phyloP scores from a whole-genome alignment of 53 echinoderm and acorn worm genomes.

The Holothuria scabra region DNA sequence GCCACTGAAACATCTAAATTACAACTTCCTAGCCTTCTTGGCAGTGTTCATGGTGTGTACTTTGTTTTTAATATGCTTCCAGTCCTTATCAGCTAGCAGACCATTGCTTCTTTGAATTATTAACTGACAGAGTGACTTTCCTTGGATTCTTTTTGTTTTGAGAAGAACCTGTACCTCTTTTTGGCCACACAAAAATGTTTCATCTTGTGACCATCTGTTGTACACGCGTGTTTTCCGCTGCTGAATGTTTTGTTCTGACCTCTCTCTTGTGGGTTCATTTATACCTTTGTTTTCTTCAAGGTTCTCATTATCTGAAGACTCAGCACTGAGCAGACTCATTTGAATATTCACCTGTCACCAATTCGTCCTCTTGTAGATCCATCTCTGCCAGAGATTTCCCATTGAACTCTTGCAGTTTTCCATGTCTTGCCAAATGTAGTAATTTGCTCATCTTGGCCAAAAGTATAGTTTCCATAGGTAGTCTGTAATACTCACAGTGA shows the following conservation, averaged over 20 bases:
- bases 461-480: slow-evolving; percentile 48
- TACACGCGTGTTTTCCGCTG: neutral
- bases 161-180: neutral
- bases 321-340: neutral
- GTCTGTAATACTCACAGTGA: slow-evolving; percentile 57
- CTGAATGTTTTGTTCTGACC: neutral
- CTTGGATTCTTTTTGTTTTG: neutral
- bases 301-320: neutral
- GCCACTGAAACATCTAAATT: no score
- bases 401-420: neutral
- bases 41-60: neutral
- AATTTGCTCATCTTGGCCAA: slow-evolving; percentile 66
- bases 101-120: slow-evolving; percentile 19
- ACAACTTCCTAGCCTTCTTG: no score
- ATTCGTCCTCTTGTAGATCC: neutral
- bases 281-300: neutral
- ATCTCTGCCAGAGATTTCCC: no score
- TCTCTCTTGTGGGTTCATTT: no score
- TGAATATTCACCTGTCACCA: neutral
- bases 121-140: slow-evolving; percentile 5
- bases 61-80: slow-evolving; percentile 28
- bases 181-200: neutral
- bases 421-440: slow-evolving; percentile 35
- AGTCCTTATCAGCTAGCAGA: slow-evolving; percentile 18
- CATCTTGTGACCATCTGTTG: slow-evolving; percentile 3